phyloP scores from a whole-genome alignment of 2,888 invertebrate genomes.

The Helleia helle region DNA sequence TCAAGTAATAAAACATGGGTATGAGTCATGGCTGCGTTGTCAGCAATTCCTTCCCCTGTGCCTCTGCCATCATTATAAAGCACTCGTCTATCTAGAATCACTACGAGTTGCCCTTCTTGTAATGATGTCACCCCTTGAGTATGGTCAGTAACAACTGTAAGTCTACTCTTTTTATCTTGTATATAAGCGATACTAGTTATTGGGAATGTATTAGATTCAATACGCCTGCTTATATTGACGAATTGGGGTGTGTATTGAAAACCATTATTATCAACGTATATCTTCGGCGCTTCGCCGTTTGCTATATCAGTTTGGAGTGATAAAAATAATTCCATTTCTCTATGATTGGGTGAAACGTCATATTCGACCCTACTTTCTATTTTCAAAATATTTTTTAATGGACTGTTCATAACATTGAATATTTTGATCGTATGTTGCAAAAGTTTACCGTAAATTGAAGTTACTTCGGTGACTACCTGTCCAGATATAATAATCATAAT shows the following conservation, averaged over 20 bases:
- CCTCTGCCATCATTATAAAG: slow-evolving; percentile 95
- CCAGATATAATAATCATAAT: slow-evolving; percentile 87
- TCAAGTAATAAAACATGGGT: slow-evolving; percentile 50
- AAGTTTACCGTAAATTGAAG: slow-evolving; percentile 84
- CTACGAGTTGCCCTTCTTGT: slow-evolving; percentile 90
- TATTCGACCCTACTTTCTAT: slow-evolving; percentile 88
- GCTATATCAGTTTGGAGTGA: slow-evolving; percentile 87
- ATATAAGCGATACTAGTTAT: slow-evolving; percentile 91
- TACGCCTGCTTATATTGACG: slow-evolving; percentile 83
- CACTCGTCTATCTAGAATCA: slow-evolving; percentile 94
- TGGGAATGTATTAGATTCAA: slow-evolving; percentile 97
- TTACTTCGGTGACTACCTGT: slow-evolving; percentile 85
- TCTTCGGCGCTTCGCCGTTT: slow-evolving; percentile 84
- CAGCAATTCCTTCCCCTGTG: slow-evolving; percentile 92
- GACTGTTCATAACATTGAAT: slow-evolving; percentile 79
- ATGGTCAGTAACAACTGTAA: slow-evolving; percentile 88
- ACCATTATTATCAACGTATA: slow-evolving; percentile 93
- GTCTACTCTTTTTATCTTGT: slow-evolving; percentile 79
- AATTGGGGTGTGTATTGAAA: slow-evolving; percentile 87
- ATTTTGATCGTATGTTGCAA: slow-evolving; percentile 85
- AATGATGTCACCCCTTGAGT: slow-evolving; percentile 93
- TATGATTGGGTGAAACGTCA: slow-evolving; percentile 86
- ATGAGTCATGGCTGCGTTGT: slow-evolving; percentile 81
- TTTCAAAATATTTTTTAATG: slow-evolving; percentile 80
- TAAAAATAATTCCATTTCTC: slow-evolving; percentile 93